Evolutionary conservation across 2,113 vertebrate species (phyloP).

Genomic region (Scalopus aquaticus): DNA sequence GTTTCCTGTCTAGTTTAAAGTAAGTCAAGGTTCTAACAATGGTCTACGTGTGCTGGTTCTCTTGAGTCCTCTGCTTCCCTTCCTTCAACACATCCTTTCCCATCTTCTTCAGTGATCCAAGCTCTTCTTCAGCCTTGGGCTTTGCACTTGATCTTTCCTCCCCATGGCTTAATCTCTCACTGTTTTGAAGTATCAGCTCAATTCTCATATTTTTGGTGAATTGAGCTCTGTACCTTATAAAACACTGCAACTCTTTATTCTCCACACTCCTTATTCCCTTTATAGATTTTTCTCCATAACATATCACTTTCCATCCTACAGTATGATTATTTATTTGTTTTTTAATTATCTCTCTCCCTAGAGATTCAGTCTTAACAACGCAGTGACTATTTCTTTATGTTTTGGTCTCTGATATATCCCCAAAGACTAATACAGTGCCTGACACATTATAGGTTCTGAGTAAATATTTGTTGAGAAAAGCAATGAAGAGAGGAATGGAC

Average conservation of each 20-base stretch:
- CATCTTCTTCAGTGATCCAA: not conserved
- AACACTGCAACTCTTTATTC: not conserved
- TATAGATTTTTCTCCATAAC: not conserved
- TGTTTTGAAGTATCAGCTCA: not conserved
- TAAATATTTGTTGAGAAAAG: too few relatives aligned
- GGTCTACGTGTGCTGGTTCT: not conserved
- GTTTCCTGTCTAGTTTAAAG: not conserved
- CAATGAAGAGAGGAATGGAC: not conserved
- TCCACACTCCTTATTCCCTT: not conserved
- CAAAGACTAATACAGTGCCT: too few relatives aligned
- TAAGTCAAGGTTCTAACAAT: not conserved
- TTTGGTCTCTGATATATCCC: not conserved
- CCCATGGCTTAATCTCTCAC: not conserved
- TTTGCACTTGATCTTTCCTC: not conserved
- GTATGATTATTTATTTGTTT: not conserved
- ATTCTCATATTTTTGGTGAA: not conserved
- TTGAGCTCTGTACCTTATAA: not conserved
- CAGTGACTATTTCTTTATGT: not conserved
- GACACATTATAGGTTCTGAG: too few relatives aligned
- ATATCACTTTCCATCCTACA: not conserved
- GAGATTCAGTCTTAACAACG: not conserved
- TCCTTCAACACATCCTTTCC: not conserved
- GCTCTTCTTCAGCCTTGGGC: not conserved
- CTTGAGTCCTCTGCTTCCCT: not conserved
- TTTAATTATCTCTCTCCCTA: not conserved